phyloP scores from a whole-genome alignment of 2,797 vertebrate genomes.

The Squalus acanthias region DNA sequence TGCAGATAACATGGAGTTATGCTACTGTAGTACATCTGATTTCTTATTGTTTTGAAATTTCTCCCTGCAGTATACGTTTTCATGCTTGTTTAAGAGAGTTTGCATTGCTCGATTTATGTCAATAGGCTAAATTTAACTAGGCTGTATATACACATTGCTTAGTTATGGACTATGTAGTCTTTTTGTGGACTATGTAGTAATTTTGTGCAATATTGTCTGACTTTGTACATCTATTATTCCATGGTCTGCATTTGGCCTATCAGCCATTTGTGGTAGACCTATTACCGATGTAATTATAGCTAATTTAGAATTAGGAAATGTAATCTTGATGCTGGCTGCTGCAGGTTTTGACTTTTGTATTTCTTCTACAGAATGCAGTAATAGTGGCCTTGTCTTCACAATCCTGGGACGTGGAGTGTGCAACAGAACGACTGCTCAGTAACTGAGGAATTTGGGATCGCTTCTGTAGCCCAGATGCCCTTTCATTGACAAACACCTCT shows the following conservation, averaged over 20 bases:
- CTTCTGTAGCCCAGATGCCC: slow-evolving; percentile 60
- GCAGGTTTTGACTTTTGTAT: slow-evolving; percentile 44
- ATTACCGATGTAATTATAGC: not conserved
- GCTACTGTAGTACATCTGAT: not conserved
- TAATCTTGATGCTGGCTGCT: slow-evolving; percentile 6
- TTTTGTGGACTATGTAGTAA: not conserved
- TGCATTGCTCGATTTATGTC: not conserved
- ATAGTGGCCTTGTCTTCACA: slow-evolving; percentile 99
- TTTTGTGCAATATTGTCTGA: not conserved
- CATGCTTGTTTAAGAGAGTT: not conserved
- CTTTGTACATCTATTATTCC: not conserved
- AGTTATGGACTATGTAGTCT: not conserved
- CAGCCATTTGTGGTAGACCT: not conserved
- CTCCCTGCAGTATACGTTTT: not conserved
- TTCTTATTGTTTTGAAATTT: not conserved
- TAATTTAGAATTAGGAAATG: not conserved
- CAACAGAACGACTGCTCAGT: slow-evolving; percentile 95
- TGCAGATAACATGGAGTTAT: not conserved
- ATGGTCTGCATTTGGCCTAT: not conserved
- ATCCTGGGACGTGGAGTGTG: slow-evolving; percentile 97
- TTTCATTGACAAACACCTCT: slow-evolving; percentile 66
- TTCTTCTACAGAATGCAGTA: slow-evolving; percentile 84
- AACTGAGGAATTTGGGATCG: slow-evolving; percentile 73
- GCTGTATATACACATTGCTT: not conserved
- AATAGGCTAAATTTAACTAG: not conserved